Percentiles rank a stretch among this genome's conserved stretches.
phyloP scores from a whole-genome alignment of 2,888 invertebrate genomes.

The Nemotelus pantherinus region DNA sequence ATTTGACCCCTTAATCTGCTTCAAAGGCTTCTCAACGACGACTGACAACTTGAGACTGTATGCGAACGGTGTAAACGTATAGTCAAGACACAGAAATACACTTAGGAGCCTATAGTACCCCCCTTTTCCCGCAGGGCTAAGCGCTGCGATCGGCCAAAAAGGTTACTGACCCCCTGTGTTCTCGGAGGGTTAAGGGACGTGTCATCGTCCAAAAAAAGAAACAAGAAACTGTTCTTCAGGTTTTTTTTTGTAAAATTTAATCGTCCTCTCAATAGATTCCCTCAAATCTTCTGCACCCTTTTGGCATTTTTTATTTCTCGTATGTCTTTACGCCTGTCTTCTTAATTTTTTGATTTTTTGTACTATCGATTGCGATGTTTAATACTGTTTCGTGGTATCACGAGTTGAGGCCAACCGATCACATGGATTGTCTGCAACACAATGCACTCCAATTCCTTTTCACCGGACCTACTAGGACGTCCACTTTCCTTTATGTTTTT shows the following conservation, averaged over 20 bases:
- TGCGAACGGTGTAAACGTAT: too few relatives aligned
- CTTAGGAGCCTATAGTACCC: too few relatives aligned
- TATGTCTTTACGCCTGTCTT: not conserved
- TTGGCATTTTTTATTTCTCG: not conserved
- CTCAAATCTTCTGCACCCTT: not conserved
- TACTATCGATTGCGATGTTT: not conserved
- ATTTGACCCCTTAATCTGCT: too few relatives aligned
- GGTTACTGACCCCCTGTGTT: too few relatives aligned
- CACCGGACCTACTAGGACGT: conserved; percentile 1
- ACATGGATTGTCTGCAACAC: not conserved
- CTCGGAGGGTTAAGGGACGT: too few relatives aligned
- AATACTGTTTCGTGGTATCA: too few relatives aligned
- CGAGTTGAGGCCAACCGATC: too few relatives aligned
- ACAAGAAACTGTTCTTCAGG: not conserved
- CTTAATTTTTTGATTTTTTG: not conserved
- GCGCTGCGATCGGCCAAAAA: too few relatives aligned
- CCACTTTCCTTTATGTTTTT: not conserved
- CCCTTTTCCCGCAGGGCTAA: too few relatives aligned
- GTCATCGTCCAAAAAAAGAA: not conserved
- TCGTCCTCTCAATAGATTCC: not conserved
- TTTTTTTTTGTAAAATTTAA: not conserved
- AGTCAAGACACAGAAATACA: too few relatives aligned
- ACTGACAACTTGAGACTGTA: too few relatives aligned
- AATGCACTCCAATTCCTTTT: not conserved
- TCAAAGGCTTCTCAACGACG: too few relatives aligned